Evolutionary conservation across 2,797 vertebrate species (phyloP).

Genomic region (Leucoraja ocellata): DNA sequence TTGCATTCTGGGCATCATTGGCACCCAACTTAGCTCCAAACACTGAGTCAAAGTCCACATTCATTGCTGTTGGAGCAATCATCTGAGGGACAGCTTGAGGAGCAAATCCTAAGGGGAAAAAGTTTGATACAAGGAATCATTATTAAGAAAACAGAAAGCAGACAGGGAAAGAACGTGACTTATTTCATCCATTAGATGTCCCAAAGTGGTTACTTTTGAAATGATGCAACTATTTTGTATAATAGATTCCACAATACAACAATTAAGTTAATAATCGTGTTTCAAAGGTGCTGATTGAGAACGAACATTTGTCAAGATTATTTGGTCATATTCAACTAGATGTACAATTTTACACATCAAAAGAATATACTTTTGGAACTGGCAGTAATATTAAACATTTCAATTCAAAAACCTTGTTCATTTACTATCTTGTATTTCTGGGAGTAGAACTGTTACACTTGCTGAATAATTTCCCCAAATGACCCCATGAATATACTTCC

Average conservation of each 20-base stretch:
- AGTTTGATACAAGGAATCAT: neutral
- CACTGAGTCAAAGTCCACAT: conserved; percentile 85
- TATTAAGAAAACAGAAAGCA: neutral
- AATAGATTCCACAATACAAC: neutral
- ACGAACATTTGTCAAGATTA: neutral
- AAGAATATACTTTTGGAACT: neutral
- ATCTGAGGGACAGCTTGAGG: conserved; percentile 60
- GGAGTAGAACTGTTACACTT: neutral
- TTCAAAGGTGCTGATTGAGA: neutral
- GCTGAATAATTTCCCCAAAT: neutral
- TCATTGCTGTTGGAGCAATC: conserved; percentile 58
- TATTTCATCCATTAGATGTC: neutral
- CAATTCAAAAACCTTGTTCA: neutral
- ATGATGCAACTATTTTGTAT: neutral
- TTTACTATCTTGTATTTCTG: neutral
- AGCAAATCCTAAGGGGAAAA: conserved; percentile 54
- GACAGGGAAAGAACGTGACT: neutral
- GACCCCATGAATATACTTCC: neutral
- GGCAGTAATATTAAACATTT: neutral
- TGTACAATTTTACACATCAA: neutral
- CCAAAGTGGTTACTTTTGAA: neutral
- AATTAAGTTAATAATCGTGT: neutral
- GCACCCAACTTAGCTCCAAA: conserved; percentile 71
- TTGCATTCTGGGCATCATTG: conserved; percentile 63
- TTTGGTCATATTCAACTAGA: neutral